These are phyloP conservation scores for Halocaridina rubra DNA, from an alignment of 2,888 invertebrate genomes.

Conservation along the genomic window DNA sequence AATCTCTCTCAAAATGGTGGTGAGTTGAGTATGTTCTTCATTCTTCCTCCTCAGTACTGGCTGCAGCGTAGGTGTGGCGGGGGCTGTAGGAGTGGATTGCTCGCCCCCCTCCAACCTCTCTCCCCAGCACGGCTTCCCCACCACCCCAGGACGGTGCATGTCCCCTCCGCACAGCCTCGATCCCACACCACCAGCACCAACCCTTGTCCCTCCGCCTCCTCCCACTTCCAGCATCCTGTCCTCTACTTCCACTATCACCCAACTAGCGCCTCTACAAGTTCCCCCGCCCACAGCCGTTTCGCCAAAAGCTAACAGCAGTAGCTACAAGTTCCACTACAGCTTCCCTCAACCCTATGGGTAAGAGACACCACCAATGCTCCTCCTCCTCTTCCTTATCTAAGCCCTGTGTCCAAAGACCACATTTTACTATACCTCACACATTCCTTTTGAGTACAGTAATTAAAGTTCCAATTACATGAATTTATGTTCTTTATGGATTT, in stretches of 20 bases:
- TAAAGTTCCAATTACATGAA: too few relatives aligned
- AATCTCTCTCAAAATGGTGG: too few relatives aligned
- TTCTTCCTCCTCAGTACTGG: constrained; percentile 50
- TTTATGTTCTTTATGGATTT: too few relatives aligned
- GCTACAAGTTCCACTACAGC: constrained; percentile 63
- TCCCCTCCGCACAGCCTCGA: constrained; percentile 60
- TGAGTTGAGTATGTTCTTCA: constrained; percentile 44
- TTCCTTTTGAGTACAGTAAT: too few relatives aligned
- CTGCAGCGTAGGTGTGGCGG: constrained; percentile 56
- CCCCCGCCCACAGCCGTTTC: constrained; percentile 55
- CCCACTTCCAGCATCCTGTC: constrained; percentile 62
- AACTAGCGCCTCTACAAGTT: constrained; percentile 51
- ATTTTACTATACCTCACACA: neutral
- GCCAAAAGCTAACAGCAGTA: constrained; percentile 61
- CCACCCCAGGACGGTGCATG: constrained; percentile 59
- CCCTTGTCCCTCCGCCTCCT: constrained; percentile 47
- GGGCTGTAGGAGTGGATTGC: constrained; percentile 56
- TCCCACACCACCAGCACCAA: constrained; percentile 51
- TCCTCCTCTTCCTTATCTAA: neutral
- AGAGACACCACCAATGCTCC: constrained; percentile 27
- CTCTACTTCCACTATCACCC: constrained; percentile 64
- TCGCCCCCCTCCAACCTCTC: constrained; percentile 57
- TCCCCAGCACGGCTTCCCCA: constrained; percentile 55
- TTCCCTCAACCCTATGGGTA: constrained; percentile 63
- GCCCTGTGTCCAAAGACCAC: neutral